Conservation (phyloP, 1,140 invertebrate genomes). For the Pseudomyrmex pallidus region DNA sequence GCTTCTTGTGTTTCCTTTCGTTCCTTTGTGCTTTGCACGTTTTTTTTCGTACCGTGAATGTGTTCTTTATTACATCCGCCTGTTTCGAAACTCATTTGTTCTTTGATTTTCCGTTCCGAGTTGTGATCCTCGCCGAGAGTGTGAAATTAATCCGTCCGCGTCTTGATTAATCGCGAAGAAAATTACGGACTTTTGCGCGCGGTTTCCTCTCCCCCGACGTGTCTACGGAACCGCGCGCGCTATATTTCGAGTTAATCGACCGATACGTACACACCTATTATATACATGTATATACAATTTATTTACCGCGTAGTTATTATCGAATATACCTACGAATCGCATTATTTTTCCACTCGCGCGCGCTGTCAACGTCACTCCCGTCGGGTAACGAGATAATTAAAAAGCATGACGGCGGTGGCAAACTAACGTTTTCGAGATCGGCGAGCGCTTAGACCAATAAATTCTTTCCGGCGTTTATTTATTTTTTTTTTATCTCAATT, state of each 20-base stretch:
- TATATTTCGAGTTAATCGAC: constrained; percentile 38
- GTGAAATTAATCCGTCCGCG: constrained; percentile 20
- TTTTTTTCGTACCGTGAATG: too few species aligned
- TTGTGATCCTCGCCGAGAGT: too few species aligned
- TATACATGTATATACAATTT: not conserved
- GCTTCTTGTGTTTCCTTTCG: too few species aligned
- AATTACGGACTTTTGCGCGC: not conserved
- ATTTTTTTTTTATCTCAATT: constrained; percentile 63
- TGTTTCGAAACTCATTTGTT: too few species aligned
- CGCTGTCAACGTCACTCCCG: constrained; percentile 46
- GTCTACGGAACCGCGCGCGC: not conserved
- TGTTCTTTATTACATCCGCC: too few species aligned
- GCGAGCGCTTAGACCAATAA: constrained; percentile 72
- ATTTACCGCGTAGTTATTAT: constrained; percentile 17
- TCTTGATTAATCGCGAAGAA: constrained; percentile 1
- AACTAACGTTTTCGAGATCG: constrained; percentile 56
- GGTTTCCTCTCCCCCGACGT: not conserved
- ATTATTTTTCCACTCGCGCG: constrained; percentile 31
- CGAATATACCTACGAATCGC: constrained; percentile 26
- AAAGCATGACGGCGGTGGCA: constrained; percentile 43
- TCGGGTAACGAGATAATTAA: constrained; percentile 51
- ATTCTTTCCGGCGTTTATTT: constrained; percentile 74
- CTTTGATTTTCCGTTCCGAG: too few species aligned
- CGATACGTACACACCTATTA: constrained; percentile 2
- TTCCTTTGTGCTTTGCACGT: too few species aligned